Evolutionary conservation across 2,797 vertebrate genomes (phyloP), one percentile per base, ranked within the genome.

Genomic region (Phrynocephalus forsythii): DNA sequence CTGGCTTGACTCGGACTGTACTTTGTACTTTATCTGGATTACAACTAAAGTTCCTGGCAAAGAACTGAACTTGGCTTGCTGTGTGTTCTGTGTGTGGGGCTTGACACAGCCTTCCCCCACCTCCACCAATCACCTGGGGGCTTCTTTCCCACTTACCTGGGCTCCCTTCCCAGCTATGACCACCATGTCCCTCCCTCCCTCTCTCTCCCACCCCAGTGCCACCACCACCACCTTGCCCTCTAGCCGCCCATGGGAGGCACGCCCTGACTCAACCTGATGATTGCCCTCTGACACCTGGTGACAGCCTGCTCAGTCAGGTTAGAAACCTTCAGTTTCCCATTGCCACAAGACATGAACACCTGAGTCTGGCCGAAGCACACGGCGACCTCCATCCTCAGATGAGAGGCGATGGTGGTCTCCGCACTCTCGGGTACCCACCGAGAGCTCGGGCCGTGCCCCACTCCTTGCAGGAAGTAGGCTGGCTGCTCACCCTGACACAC

Each of bases 341-440:
- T 98, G 22, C 98, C 98, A 69, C 98, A 99, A 90, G 98, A 98
- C 92, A 99, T 98, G 94, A 99, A 98, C 97, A 99, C 98, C 94
- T 98, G 97, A 94, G 98, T 99, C 97, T 98, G 96, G 56, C 98
- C 98, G 95, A 99, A 99, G 92, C 98, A 99, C 96, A 99, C 98
- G 90, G 98, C 99, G 97, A 99, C 98, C 98, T 99, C 99, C 98
- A 99, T 99, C 93, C 91, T 94, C 82, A 6, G 16, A 3, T 6
- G 2, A 13, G n/a, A 1, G 72, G 30, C 11, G 38, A 38, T 38
- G 38, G 38, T 38, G 38, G 38, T 38, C 38, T 38, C 38, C 3
- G 38, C 38, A 38, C 38, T 38, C 38, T 38, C 38, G 6, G 1
- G n/a, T 16, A 2, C 8, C 26, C 2, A 9, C 28, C 28, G 8